Percentiles rank a stretch among this genome's conserved stretches.
phyloP scores from a whole-genome alignment of 2,797 vertebrate species.

The Mus spretus region DNA sequence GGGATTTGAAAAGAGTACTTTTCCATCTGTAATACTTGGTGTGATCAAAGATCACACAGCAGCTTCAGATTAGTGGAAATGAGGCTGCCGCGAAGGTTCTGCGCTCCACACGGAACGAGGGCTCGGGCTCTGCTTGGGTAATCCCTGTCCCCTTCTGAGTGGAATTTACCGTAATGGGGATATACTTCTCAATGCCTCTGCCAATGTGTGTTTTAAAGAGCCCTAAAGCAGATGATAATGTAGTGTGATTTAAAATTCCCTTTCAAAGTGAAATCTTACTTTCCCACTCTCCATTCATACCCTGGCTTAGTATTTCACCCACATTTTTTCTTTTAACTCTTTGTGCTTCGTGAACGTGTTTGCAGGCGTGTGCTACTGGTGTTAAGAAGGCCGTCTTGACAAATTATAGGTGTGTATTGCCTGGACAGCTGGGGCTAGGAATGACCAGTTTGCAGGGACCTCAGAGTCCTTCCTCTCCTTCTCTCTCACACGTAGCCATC shows the following conservation, averaged over 20 bases:
- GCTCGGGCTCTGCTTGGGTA: slow-evolving; percentile 75
- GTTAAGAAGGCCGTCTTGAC: background rate
- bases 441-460: background rate
- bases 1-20: slow-evolving; percentile 88
- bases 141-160: slow-evolving; percentile 79
- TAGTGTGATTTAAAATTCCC: slow-evolving; percentile 74
- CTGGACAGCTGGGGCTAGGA: background rate
- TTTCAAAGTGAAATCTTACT: slow-evolving; percentile 77
- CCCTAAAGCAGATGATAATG: slow-evolving; percentile 81
- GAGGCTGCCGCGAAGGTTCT: slow-evolving; percentile 74
- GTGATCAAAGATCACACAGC: slow-evolving; percentile 86
- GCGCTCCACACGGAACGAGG: slow-evolving; percentile 56
- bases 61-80: slow-evolving; percentile 85
- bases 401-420: background rate
- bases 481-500: background rate
- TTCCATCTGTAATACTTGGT: slow-evolving; percentile 86
- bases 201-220: slow-evolving; percentile 76
- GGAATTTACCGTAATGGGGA: slow-evolving; percentile 82
- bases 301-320: slow-evolving; percentile 2
- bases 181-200: slow-evolving; percentile 76
- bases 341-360: background rate
- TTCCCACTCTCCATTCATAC: slow-evolving; percentile 49
- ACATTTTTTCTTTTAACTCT: slow-evolving; percentile 13
- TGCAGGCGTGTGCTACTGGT: background rate
- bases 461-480: fast-evolving